A percentile compares a stretch with the other conserved stretches of the same genome.
Conservation (phyloP, 2,113 vertebrate species). For the Osmerus mordax region DNA sequence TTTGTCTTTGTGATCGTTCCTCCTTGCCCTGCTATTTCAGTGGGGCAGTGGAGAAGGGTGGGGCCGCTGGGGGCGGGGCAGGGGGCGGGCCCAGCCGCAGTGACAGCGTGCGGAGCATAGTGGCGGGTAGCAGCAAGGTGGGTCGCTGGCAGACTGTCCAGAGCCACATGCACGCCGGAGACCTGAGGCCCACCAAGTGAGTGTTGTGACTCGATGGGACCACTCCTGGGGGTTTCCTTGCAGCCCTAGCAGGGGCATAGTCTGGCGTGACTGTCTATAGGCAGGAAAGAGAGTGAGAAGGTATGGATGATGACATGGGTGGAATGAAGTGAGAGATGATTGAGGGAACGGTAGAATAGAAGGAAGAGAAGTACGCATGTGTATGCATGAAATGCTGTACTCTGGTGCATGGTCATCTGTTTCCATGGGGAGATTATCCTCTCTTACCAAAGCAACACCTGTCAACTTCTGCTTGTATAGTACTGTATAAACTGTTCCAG, state of each 20-base stretch:
- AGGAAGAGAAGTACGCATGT: constrained; percentile 21
- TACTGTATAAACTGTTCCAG: no score
- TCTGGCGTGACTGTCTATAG: constrained; percentile 50
- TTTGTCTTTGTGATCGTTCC: constrained; percentile 40
- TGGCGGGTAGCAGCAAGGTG: constrained; percentile 84
- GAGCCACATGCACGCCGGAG: constrained; percentile 97
- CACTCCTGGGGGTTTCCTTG: constrained; percentile 47
- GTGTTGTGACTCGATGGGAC: constrained; percentile 60
- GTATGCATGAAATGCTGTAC: not conserved
- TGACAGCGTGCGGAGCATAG: constrained; percentile 90
- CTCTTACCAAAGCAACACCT: constrained; percentile 28
- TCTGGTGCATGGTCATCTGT: constrained; percentile 17
- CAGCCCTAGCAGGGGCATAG: constrained; percentile 61
- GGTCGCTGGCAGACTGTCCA: constrained; percentile 95
- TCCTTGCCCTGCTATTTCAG: constrained; percentile 67
- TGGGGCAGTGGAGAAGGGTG: constrained; percentile 90
- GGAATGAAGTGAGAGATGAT: no score
- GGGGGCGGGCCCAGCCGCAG: constrained; percentile 90
- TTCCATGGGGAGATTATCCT: constrained; percentile 13
- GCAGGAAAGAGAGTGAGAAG: not conserved
- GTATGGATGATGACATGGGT: not conserved
- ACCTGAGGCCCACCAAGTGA: constrained; percentile 97
- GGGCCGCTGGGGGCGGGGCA: constrained; percentile 78
- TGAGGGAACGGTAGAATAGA: not conserved
- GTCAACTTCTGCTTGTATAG: no score